Percentiles rank a stretch among this genome's conserved stretches.
Conservation (phyloP, 2,113 vertebrate genomes). For the Lepus europaeus region DNA sequence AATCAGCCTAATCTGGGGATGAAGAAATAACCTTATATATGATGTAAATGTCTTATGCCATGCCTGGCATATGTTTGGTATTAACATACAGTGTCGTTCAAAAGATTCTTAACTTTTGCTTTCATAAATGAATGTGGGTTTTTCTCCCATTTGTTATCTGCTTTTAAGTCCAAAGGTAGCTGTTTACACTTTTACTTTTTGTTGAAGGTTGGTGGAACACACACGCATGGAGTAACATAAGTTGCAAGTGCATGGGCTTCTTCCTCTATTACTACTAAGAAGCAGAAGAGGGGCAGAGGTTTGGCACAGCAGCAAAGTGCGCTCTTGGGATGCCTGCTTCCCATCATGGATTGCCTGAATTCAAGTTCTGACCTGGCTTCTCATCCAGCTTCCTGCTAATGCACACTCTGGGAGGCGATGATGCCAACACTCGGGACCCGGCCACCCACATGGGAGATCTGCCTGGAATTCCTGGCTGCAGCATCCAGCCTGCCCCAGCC, state of each 20-base stretch:
- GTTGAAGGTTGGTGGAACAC: neutral
- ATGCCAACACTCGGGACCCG: too few relatives aligned
- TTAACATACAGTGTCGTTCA: neutral
- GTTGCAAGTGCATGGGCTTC: neutral
- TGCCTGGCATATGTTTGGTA: neutral
- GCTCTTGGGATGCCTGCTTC: too few relatives aligned
- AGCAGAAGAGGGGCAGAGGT: neutral
- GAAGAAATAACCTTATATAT: neutral
- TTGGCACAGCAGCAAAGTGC: too few relatives aligned
- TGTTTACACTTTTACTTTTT: neutral
- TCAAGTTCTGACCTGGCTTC: too few relatives aligned
- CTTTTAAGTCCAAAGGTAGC: neutral
- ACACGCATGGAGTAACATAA: neutral
- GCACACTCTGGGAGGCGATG: too few relatives aligned
- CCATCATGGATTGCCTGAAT: too few relatives aligned
- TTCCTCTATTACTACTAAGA: neutral
- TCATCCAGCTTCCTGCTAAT: too few relatives aligned
- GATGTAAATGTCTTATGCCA: neutral
- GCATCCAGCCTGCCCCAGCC: too few relatives aligned
- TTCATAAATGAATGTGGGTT: constrained; percentile 1
- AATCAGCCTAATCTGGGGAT: neutral
- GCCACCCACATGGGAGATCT: too few relatives aligned
- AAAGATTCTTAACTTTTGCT: constrained; percentile 1
- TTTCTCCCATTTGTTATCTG: neutral
- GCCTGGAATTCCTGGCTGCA: too few relatives aligned